Conservation (phyloP, 2,797 vertebrate genomes). For the Apogon hyalosoma region DNA sequence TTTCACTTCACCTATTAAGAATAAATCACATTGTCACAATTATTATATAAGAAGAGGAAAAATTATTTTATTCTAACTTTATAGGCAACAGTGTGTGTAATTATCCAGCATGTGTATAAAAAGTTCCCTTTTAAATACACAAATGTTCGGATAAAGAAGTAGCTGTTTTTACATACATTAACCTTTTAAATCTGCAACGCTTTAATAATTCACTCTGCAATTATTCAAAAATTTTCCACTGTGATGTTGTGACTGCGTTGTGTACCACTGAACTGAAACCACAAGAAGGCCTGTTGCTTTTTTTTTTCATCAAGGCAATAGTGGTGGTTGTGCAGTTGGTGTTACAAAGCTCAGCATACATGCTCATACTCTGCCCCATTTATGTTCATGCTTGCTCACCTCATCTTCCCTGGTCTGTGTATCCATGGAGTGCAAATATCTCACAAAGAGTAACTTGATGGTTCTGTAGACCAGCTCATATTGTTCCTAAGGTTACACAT, state of each 20-base stretch:
- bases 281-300: conserved; percentile 20
- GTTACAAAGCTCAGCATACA: background rate
- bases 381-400: conserved; percentile 59
- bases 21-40: too few species aligned
- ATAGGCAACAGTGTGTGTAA: too few species aligned
- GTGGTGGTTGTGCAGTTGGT: background rate
- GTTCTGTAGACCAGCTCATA: conserved; percentile 92
- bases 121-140: too few species aligned
- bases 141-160: background rate
- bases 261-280: conserved; percentile 38
- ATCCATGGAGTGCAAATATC: conserved; percentile 83
- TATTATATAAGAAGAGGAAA: too few species aligned
- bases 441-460: conserved; percentile 89
- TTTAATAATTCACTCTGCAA: conserved; percentile 6
- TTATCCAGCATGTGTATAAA: too few species aligned
- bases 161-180: background rate
- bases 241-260: conserved; percentile 9
- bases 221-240: conserved; percentile 32
- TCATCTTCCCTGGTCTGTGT: conserved; percentile 29
- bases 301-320: background rate
- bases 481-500: conserved; percentile 88
- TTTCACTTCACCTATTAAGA: too few species aligned
- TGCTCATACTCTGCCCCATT: background rate
- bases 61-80: too few species aligned
- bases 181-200: conserved; percentile 5